Evolutionary conservation across 1,140 invertebrate genomes (phyloP).

Genomic region (Drosophila ironensis): DNA sequence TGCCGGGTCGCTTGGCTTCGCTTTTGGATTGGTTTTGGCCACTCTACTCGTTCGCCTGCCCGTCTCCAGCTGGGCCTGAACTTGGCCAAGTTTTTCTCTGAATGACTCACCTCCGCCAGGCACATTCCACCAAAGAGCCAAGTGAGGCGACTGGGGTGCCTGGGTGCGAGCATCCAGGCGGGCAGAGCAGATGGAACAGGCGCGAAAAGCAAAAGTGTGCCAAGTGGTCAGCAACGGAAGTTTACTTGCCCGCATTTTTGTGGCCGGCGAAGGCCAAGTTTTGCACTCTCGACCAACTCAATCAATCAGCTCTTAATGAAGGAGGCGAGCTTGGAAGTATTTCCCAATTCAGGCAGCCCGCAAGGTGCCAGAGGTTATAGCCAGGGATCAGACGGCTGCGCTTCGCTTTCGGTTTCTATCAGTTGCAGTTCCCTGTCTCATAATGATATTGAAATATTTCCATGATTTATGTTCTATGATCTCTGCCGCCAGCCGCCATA

Average conservation of each 20-base stretch:
- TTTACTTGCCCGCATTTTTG: conserved; percentile 77
- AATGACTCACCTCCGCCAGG: conserved; percentile 52
- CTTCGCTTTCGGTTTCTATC: conserved; percentile 39
- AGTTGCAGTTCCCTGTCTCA: conserved; percentile 49
- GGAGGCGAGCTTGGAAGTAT: conserved; percentile 12
- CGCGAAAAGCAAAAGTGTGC: conserved; percentile 70
- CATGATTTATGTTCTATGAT: conserved; percentile 63
- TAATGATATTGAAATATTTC: conserved; percentile 44
- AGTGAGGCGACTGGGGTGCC: conserved; percentile 6
- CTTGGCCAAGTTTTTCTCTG: conserved; percentile 61
- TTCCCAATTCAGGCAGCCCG: conserved; percentile 26
- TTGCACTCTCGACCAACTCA: conserved; percentile 47
- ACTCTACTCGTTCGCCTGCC: conserved; percentile 2
- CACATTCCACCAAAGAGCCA: not conserved
- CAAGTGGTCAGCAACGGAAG: conserved; percentile 72
- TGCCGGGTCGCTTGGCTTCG: not conserved
- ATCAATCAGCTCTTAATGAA: conserved; percentile 70
- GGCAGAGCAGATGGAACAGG: conserved; percentile 5
- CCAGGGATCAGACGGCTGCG: conserved; percentile 27
- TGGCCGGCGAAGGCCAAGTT: conserved; percentile 59
- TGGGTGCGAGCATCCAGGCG: not conserved
- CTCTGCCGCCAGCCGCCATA: conserved; percentile 40
- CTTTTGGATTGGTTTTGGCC: conserved; percentile 4
- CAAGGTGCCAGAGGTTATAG: conserved; percentile 22
- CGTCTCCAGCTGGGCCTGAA: conserved; percentile 70